Evolutionary conservation across 2,888 invertebrate genomes (phyloP).

Genomic region (Deilephila elpenor): DNA sequence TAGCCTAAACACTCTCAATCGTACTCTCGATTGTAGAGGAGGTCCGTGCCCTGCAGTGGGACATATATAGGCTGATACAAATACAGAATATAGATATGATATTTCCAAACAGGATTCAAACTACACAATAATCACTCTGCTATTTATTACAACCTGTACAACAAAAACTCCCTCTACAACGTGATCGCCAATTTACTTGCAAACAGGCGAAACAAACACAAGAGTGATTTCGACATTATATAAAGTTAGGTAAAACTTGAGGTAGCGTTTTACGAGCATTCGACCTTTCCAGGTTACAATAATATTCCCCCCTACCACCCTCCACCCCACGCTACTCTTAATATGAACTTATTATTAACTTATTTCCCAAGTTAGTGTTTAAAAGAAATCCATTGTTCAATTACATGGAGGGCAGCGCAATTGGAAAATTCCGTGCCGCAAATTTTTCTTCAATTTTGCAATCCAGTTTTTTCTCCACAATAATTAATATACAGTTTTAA

Average conservation of each 20-base stretch:
- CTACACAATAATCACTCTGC: too few relatives aligned
- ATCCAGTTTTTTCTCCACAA: too few relatives aligned
- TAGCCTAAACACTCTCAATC: too few relatives aligned
- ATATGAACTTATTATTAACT: not conserved
- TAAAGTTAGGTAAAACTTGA: conserved; percentile 1
- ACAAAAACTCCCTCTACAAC: too few relatives aligned
- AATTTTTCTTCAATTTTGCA: not conserved
- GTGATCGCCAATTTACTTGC: not conserved
- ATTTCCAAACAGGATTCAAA: too few relatives aligned
- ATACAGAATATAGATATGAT: too few relatives aligned
- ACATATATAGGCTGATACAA: too few relatives aligned
- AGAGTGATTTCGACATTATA: conserved; percentile 8
- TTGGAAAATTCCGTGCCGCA: not conserved
- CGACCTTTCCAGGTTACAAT: conserved; percentile 4
- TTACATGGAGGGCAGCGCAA: not conserved
- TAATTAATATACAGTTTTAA: too few relatives aligned
- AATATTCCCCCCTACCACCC: not conserved
- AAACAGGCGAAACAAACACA: not conserved
- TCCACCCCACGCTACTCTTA: not conserved
- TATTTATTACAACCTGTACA: too few relatives aligned
- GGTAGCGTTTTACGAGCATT: conserved; percentile 2
- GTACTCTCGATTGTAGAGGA: too few relatives aligned
- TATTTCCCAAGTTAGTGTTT: not conserved
- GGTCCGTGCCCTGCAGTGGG: too few relatives aligned
- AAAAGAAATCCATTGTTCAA: not conserved